These are phyloP conservation scores for Lepisosteus osseus DNA, from an alignment of 2,113 vertebrate genomes.

Conservation along the genomic window DNA sequence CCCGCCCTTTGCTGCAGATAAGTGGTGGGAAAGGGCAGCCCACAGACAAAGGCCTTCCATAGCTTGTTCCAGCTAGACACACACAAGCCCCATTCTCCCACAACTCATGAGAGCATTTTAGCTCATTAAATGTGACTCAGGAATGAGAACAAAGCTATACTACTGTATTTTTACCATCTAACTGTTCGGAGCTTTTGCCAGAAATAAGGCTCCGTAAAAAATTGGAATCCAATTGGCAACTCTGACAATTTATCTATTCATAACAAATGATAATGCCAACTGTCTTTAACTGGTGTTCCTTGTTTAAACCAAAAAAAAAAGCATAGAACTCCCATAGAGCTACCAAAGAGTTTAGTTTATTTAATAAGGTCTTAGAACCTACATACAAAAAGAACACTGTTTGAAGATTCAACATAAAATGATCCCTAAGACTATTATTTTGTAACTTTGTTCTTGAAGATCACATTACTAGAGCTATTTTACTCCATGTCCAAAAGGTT, in stretches of 20 bases:
- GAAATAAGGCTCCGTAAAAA: constrained; percentile 12
- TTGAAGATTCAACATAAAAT: constrained; percentile 26
- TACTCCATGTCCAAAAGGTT: neutral
- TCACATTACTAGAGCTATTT: constrained; percentile 33
- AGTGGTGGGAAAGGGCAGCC: constrained; percentile 38
- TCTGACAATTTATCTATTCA: constrained; percentile 21
- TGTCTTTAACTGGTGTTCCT: neutral
- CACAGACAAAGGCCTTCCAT: constrained; percentile 3
- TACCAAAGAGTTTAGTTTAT: neutral
- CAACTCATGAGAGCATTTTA: constrained; percentile 9
- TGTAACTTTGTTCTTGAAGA: constrained; percentile 40
- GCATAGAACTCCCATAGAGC: neutral
- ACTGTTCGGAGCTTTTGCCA: constrained; percentile 5
- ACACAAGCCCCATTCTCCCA: constrained; percentile 5
- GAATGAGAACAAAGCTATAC: constrained; percentile 6
- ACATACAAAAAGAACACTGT: constrained; percentile 27
- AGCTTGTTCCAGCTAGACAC: constrained; percentile 1
- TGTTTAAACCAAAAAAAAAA: neutral
- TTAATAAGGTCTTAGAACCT: constrained; percentile 1
- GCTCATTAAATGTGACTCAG: constrained; percentile 5
- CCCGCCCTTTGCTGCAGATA: constrained; percentile 18
- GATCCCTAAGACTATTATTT: constrained; percentile 22
- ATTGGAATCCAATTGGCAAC: neutral
- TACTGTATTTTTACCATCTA: constrained; percentile 17
- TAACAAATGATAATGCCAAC: neutral